Evolutionary conservation across 2,888 invertebrate genomes (phyloP).

Genomic region (Eupithecia dodoneata): DNA sequence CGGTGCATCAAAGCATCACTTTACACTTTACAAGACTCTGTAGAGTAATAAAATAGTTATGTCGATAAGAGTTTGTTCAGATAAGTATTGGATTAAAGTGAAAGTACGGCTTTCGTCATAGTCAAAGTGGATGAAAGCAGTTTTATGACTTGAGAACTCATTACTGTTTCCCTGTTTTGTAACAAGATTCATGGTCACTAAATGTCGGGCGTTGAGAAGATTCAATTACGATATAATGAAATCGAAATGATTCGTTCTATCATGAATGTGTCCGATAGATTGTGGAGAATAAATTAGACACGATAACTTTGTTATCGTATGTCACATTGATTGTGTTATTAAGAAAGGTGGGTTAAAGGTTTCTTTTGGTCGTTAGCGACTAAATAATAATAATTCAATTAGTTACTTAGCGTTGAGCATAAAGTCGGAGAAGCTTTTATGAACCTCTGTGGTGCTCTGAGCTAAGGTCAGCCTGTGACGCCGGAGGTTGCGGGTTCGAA

Average conservation of each 20-base stretch:
- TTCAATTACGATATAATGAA: constrained; percentile 6
- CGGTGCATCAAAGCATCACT: background rate
- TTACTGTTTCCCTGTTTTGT: constrained; percentile 53
- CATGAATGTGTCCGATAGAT: background rate
- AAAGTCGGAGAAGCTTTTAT: too few species aligned
- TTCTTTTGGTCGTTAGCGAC: too few species aligned
- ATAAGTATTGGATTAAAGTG: constrained; percentile 33
- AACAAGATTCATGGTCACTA: constrained; percentile 56
- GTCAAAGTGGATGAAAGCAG: constrained; percentile 42
- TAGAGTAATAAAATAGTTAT: constrained; percentile 25
- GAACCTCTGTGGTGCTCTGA: too few species aligned
- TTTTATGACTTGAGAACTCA: constrained; percentile 51
- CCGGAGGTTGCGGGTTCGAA: too few species aligned
- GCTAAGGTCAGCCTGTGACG: too few species aligned
- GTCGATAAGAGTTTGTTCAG: constrained; percentile 23
- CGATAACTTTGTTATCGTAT: background rate
- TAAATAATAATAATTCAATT: too few species aligned
- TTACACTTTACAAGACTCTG: background rate
- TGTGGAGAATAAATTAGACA: background rate
- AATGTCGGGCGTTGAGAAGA: constrained; percentile 44
- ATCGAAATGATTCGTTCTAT: background rate
- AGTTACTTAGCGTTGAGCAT: too few species aligned
- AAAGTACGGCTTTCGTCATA: constrained; percentile 41
- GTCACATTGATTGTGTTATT: background rate
- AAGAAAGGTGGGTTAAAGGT: background rate